These are phyloP conservation scores for Leguminivora glycinivorella DNA, from an alignment of 1,140 invertebrate species.

Conservation along the genomic window DNA sequence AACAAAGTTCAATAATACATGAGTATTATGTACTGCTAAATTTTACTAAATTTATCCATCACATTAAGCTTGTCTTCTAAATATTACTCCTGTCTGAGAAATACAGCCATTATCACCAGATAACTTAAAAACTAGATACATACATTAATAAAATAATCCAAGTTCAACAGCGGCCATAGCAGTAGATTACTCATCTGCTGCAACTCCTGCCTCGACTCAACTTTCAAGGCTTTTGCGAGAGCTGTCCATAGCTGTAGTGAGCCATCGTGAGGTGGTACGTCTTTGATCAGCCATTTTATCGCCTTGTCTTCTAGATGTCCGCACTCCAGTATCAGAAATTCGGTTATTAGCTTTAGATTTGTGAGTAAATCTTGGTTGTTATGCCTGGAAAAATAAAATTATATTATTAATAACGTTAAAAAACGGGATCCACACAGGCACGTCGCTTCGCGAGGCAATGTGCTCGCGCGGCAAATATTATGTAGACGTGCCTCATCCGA, in stretches of 20 bases:
- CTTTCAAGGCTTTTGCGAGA: constrained; percentile 44
- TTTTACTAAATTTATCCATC: no score
- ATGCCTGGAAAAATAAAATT: constrained; percentile 40
- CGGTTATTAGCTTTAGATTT: constrained; percentile 43
- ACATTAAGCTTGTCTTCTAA: no score
- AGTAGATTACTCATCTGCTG: neutral
- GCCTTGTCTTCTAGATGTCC: constrained; percentile 27
- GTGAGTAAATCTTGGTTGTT: constrained; percentile 33
- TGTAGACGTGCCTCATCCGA: no score
- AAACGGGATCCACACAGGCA: no score
- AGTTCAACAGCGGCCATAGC: constrained; percentile 26
- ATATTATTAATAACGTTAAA: no score
- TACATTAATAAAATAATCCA: constrained; percentile 9
- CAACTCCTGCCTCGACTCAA: neutral
- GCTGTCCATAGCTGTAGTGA: constrained; percentile 51
- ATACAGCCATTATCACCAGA: no score
- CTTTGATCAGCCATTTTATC: constrained; percentile 41
- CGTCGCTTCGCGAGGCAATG: no score
- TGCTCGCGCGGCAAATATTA: no score
- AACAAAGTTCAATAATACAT: no score
- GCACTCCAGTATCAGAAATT: constrained; percentile 43
- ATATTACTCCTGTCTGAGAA: no score
- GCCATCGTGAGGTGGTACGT: constrained; percentile 39
- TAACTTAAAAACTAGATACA: neutral
- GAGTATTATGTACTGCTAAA: no score